A percentile compares a stretch with the other conserved stretches of the same genome.
Evolutionary conservation across 2,113 vertebrate species (phyloP).

Genomic region (Psephotus haematonotus): DNA sequence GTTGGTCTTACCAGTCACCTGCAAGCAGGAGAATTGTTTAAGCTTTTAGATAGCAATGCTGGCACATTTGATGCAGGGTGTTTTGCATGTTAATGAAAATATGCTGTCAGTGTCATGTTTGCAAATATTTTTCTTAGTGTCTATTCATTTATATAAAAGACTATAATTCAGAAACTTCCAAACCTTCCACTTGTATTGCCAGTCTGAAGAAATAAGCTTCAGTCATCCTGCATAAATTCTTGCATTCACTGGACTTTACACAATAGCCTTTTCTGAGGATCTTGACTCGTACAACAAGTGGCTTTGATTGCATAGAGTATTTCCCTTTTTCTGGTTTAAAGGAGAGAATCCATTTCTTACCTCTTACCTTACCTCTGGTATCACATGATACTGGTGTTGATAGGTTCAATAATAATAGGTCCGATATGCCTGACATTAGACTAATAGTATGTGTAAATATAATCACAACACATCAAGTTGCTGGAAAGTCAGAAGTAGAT

Average conservation of each 20-base stretch:
- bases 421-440: fast-evolving
- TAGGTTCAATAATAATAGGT: background rate
- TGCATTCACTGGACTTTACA: background rate
- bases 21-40: background rate
- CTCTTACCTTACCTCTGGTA: background rate
- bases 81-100: background rate
- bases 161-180: background rate
- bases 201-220: background rate
- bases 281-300: background rate
- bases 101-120: background rate
- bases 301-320: background rate
- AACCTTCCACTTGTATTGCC: background rate
- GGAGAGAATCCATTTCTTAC: background rate
- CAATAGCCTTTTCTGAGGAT: background rate
- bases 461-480: background rate
- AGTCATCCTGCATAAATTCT: background rate
- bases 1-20: background rate
- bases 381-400: background rate
- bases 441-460: background rate
- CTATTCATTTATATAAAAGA: background rate
- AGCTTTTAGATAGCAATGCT: background rate
- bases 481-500: background rate
- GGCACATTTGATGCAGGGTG: background rate
- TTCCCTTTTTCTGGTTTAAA: background rate
- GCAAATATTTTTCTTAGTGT: background rate